Base-by-base conservation (phyloP, 1,140 invertebrate species). In the Goniozus legneri region DNA sequence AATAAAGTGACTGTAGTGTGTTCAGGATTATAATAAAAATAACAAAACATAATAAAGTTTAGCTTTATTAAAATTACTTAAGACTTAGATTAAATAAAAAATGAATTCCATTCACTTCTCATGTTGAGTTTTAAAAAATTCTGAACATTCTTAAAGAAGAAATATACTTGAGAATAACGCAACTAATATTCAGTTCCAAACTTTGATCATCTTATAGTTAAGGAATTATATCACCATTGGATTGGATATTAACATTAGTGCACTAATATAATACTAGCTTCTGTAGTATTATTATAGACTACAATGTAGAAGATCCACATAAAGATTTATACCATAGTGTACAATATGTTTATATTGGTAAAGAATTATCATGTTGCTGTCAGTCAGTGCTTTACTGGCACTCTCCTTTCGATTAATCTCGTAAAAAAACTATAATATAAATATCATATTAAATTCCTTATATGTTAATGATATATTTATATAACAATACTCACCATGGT, bases 401-500 rank as follows among this genome's bases (percentile, higher is more conserved):
- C 42, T 43, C 22, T 40, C 50, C 15, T 36, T 43, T 37, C n/a
- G 10, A 40, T 43, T 54, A 40, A 33, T 51, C 18, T 54, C 33
- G 49, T 40, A 58, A 48, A 58, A 59, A 50, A 60, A 30, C 57
- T 60, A 27, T 14, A 59, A 54, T 7, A 13, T n/a, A n/a, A 32
- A 46, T 22, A 44, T 33, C 47, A 21, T 52, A 37, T 40, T 58
- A 45, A 16, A 47, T 33, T 41, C 51, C 47, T 41, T 6, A 40
- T 2, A 12, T 35, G 8, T 4, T 31, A 1, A 8, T 33, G 32
- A 48, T 16, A 40, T 46, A 15, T 27, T 49, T 44, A n/a, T n/a
- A n/a, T n/a, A n/a, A n/a, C n/a, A n/a, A n/a, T n/a, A n/a, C 48
- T 64, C 54, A 67, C 60, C 54, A 57, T 65, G 58, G 62, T 55